Evolutionary conservation across 1,140 invertebrate genomes (phyloP).

Genomic region (Drosophila malerkotliana): DNA sequence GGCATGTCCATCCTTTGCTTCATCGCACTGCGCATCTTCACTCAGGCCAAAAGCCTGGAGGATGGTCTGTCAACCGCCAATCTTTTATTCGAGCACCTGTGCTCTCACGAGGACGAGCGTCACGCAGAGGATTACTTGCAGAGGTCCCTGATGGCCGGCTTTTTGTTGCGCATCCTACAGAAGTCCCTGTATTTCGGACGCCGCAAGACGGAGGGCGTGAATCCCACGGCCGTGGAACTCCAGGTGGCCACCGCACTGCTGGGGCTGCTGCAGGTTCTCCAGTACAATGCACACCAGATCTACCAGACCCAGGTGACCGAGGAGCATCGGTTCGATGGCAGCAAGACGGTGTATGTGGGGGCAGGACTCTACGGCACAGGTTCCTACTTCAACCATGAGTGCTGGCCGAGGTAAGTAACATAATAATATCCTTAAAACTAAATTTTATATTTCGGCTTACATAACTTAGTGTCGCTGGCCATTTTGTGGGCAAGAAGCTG

Average conservation of each 20-base stretch:
- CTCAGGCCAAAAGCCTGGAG: constrained; percentile 85
- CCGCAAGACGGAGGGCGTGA: constrained; percentile 77
- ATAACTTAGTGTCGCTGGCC: constrained; percentile 87
- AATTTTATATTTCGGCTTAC: background rate
- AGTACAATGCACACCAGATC: constrained; percentile 96
- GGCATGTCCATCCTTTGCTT: constrained; percentile 92
- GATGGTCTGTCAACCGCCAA: constrained; percentile 83
- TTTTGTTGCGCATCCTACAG: constrained; percentile 89
- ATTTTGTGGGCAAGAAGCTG: constrained; percentile 90
- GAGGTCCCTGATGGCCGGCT: constrained; percentile 90
- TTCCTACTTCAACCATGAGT: constrained; percentile 95
- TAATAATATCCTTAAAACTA: background rate
- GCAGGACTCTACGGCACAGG: constrained; percentile 92
- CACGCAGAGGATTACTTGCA: constrained; percentile 90
- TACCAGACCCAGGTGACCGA: constrained; percentile 87
- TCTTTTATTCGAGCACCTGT: constrained; percentile 85
- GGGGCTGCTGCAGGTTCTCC: constrained; percentile 91
- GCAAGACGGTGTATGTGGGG: constrained; percentile 88
- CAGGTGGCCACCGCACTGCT: constrained; percentile 88
- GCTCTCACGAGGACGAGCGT: constrained; percentile 88
- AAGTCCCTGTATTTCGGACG: constrained; percentile 86
- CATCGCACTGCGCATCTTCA: constrained; percentile 90
- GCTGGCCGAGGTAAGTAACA: constrained; percentile 86
- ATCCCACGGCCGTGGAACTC: constrained; percentile 85
- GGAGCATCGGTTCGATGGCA: constrained; percentile 85